These are phyloP conservation scores for Leptopilina boulardi DNA, from an alignment of 1,140 invertebrate genomes.

Conservation along the genomic window DNA sequence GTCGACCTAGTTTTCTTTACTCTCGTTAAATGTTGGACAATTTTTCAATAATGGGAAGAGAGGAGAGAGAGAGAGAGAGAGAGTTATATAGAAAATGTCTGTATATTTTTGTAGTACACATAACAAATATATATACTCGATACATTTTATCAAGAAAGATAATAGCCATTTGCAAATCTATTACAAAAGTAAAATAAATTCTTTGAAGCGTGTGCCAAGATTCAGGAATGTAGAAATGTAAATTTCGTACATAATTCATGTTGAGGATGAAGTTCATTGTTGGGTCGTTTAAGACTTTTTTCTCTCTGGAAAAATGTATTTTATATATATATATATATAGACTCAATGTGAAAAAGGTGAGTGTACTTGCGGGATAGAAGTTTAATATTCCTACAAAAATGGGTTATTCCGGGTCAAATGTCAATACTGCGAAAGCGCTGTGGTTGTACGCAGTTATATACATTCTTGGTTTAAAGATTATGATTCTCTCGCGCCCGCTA, in stretches of 20 bases:
- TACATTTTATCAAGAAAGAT: neutral
- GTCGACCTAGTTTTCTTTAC: neutral
- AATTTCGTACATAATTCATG: slow-evolving; percentile 9
- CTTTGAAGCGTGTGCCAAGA: slow-evolving; percentile 3
- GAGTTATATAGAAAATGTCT: neutral
- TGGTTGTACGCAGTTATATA: slow-evolving; percentile 8
- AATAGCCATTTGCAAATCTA: slow-evolving; percentile 8
- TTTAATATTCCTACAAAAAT: slow-evolving; percentile 20
- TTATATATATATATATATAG: no score
- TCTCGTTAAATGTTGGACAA: slow-evolving; percentile 9
- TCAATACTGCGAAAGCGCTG: slow-evolving; percentile 19
- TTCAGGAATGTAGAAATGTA: slow-evolving; percentile 2
- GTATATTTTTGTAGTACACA: neutral
- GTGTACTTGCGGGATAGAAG: neutral
- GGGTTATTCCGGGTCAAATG: slow-evolving; percentile 21
- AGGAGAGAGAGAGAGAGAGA: no score
- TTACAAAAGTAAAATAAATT: slow-evolving; percentile 10
- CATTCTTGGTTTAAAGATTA: slow-evolving; percentile 18
- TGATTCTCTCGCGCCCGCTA: neutral
- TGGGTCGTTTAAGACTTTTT: slow-evolving; percentile 21
- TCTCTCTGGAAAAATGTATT: neutral
- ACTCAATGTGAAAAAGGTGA: neutral
- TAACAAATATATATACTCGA: neutral
- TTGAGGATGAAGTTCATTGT: slow-evolving; percentile 2
- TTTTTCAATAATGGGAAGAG: neutral